Conservation (phyloP, 2,888 invertebrate genomes). For the Hemaris fuciformis region DNA sequence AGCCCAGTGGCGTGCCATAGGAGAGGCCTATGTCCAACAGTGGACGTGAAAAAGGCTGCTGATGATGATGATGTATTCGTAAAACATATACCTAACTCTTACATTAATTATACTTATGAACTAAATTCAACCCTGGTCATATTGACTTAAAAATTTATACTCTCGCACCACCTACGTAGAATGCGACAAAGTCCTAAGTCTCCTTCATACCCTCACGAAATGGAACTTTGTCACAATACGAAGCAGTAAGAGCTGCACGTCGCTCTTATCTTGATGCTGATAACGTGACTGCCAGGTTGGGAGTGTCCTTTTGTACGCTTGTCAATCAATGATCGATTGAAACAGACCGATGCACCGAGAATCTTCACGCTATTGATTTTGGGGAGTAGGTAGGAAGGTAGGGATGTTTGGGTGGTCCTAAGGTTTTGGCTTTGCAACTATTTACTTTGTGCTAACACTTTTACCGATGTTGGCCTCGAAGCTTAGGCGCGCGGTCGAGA, state of each 20-base stretch:
- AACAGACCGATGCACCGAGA: conserved; percentile 18
- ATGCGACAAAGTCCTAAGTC: neutral
- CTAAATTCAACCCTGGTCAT: neutral
- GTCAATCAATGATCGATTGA: conserved; percentile 44
- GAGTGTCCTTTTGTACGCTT: conserved; percentile 41
- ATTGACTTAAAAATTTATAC: neutral
- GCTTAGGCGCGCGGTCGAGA: too few species aligned
- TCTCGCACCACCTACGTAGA: neutral
- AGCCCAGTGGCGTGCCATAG: too few species aligned
- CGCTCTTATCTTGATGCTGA: conserved; percentile 34
- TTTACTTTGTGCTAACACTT: too few species aligned
- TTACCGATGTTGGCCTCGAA: too few species aligned
- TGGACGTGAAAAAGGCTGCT: too few species aligned
- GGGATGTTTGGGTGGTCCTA: too few species aligned
- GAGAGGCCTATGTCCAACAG: too few species aligned
- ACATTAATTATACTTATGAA: neutral
- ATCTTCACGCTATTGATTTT: neutral
- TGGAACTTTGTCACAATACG: neutral
- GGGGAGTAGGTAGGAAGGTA: neutral
- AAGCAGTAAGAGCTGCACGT: neutral
- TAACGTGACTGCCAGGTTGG: conserved; percentile 31
- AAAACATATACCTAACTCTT: too few species aligned
- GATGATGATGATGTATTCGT: too few species aligned
- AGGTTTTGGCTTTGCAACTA: too few species aligned
- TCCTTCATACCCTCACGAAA: neutral